These are phyloP conservation scores for Dicrurus megarhynchus DNA, from an alignment of 2,113 vertebrate genomes.

Conservation along the genomic window DNA sequence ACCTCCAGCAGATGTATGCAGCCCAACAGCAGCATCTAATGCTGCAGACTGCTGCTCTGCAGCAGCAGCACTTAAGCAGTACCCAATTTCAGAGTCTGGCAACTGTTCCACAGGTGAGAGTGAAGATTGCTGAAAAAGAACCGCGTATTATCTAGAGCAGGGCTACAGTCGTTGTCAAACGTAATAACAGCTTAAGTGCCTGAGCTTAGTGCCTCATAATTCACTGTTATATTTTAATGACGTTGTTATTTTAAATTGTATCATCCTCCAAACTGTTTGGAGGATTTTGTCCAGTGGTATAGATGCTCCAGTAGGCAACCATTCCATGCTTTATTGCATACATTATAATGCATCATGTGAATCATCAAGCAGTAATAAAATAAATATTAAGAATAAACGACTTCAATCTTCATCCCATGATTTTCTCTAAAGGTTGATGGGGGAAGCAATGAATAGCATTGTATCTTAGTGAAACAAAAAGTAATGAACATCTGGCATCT, in stretches of 20 bases:
- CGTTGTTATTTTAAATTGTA: constrained; percentile 12
- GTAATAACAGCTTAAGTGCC: constrained; percentile 50
- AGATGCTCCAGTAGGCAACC: constrained; percentile 38
- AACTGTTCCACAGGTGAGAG: constrained; percentile 86
- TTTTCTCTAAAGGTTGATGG: neutral
- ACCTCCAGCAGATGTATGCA: constrained; percentile 94
- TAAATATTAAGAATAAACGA: neutral
- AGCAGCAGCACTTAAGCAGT: constrained; percentile 85
- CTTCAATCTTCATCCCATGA: neutral
- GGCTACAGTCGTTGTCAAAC: neutral
- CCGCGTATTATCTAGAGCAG: neutral
- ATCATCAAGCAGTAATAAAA: constrained; percentile 19
- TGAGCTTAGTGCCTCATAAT: constrained; percentile 33
- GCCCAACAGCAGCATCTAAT: constrained; percentile 94
- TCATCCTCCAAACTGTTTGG: neutral
- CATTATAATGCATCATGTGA: constrained; percentile 42
- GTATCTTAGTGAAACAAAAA: neutral
- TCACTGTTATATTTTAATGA: neutral
- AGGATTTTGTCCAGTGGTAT: neutral
- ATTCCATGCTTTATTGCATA: constrained; percentile 60
- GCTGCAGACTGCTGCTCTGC: constrained; percentile 89
- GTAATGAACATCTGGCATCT: neutral
- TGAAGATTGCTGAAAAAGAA: neutral
- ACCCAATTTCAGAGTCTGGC: constrained; percentile 86
- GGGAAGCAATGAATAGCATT: neutral